A percentile compares a stretch with the other conserved stretches of the same genome.
phyloP scores from a whole-genome alignment of 2,888 invertebrate genomes.

The Brachypalpus laphriformis region DNA sequence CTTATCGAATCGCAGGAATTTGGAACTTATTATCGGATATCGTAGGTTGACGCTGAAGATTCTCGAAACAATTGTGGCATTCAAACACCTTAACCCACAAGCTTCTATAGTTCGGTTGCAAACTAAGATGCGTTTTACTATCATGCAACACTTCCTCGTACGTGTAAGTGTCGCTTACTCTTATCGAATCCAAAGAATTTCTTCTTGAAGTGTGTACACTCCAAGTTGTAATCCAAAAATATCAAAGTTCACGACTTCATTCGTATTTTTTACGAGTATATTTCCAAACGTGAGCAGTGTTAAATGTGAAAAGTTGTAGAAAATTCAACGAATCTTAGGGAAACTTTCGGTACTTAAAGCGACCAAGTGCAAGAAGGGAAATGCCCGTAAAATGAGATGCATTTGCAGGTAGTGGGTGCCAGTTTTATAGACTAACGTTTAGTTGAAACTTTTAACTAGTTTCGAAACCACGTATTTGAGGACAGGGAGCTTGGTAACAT shows the following conservation, averaged over 20 bases:
- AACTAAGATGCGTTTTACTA: too few species aligned
- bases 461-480: neutral
- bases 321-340: neutral
- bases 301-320: neutral
- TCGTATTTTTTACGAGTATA: neutral
- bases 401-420: neutral
- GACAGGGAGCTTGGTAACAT: neutral
- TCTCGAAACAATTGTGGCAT: too few species aligned
- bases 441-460: neutral
- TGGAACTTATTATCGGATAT: too few species aligned
- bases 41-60: too few species aligned
- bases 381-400: neutral
- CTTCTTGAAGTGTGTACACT: neutral
- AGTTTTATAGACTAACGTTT: neutral
- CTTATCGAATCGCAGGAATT: neutral
- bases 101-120: too few species aligned
- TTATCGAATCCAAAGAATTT: neutral
- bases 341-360: neutral
- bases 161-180: neutral
- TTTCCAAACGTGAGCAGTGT: neutral
- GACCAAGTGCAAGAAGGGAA: neutral
- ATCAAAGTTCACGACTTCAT: neutral
- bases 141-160: neutral
- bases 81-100: too few species aligned
- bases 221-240: neutral